Base-by-base conservation (phyloP, 2,888 invertebrate genomes). In the Drosophila buzzatii region DNA sequence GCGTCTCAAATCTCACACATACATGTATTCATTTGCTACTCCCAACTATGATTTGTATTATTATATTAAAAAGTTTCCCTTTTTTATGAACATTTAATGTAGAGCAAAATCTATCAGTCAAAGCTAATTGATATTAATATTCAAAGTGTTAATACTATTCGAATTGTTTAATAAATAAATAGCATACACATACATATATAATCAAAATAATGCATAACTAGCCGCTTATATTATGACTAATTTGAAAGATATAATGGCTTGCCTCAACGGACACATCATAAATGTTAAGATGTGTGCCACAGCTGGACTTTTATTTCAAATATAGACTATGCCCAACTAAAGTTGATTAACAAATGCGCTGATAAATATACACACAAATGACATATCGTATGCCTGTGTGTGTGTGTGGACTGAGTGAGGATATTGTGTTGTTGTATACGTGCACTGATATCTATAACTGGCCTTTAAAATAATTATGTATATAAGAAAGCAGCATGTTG, bases 101-200 rank as follows among this genome's bases (percentile, higher is more conserved):
- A 84, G 79, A 79, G 73, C 78, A 73, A 80, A 73, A 52, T 7
- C 83, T 85, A 73, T 83, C 76, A 76, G 73, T 82, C 84, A 82
- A 68, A 69, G 59, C 77, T 77, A 77, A 77, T 64, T 51, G 73
- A 76, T 85, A 85, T 80, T 77, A 68, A 85, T 86, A 87, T 88
- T 86, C 84, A 86, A 78, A 82, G 68, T 87, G 86, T 86, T 86
- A 83, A 85, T 86, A 85, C 81, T 86, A 87, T 82, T 87, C 88
- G 88, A 86, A 86, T 82, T 87, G 86, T 86, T 86, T 86, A 86
- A 82, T 84, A 73, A 80, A 81, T 77, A 72, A 83, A 85, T 84
- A 85, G 73, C 81, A 85, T 79, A 79, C 49, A 80, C 72, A 80
- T 70, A 75, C 45, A 65, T 62, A 58, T 12, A 16, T 23, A 37